Evolutionary conservation across 2,888 invertebrate genomes (phyloP), one percentile per base, ranked within the genome.

Genomic region (Tetheella fluctuosa): DNA sequence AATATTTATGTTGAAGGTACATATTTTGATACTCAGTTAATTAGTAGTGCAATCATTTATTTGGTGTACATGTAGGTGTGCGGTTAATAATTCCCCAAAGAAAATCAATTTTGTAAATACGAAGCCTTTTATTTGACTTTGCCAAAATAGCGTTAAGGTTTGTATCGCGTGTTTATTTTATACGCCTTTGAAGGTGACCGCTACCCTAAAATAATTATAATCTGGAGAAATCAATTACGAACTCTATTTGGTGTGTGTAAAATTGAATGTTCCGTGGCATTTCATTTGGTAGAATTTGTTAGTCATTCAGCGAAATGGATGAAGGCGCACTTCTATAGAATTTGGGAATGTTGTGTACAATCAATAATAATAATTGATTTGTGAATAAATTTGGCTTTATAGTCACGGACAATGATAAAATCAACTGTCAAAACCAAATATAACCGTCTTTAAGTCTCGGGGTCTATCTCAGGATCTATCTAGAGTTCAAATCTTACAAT

Each of bases 91-190:
- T n/a, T n/a, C n/a, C n/a, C n/a, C n/a, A n/a, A 48, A 48, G 42
- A 8, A 48, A 48, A 20, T 7, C 17, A 48, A 48, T 13, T 1
- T 17, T 8, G 17, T 48, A 8, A 17, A 48, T n/a, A 39, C 42
- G 20, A 20, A 48, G 10, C 20, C 42, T 48, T 34, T 48, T 48
- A 48, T 48, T 39, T n/a, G 39, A 39, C 39, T 39, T 39, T 20
- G 8, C 10, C 15, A 48, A 17, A 17, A 13, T 10, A 48, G 17
- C 20, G 42, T 48, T 48, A 39, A 13, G 15, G 13, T 39, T 39
- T 1, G 39, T 48, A 48, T 48, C 42, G 42, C 42, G 42, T 48
- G 42, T 48, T 48, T 48, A 48, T 48, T 48, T 20, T n/a, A 48
- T 48, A 48, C 2, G 20, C 42, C 42, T 48, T 20, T 48, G 17